Conservation (phyloP, 2,113 vertebrate species). For the Otus sunia region DNA sequence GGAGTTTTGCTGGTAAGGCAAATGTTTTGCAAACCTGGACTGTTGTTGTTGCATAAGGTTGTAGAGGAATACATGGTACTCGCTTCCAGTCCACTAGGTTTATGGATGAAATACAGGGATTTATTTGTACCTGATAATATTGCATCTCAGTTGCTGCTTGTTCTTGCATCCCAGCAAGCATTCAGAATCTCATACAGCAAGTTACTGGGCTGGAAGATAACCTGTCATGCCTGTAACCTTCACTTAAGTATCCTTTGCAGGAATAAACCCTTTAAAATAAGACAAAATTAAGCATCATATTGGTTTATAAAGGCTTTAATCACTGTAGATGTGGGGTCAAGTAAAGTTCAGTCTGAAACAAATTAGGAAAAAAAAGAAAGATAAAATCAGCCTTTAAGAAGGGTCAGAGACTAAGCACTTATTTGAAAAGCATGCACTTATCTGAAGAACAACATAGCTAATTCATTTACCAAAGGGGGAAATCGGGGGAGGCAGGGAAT, state of each 20-base stretch:
- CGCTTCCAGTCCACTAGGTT: background rate
- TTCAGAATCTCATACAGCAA: background rate
- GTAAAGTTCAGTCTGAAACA: constrained; percentile 24
- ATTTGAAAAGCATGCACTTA: background rate
- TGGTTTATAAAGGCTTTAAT: background rate
- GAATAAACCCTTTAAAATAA: background rate
- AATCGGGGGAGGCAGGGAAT: background rate
- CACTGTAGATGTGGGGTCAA: background rate
- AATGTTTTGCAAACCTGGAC: background rate
- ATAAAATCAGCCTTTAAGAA: background rate
- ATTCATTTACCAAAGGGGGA: background rate
- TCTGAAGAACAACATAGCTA: background rate
- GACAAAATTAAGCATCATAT: background rate
- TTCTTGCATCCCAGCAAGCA: background rate
- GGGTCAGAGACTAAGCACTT: background rate
- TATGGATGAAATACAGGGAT: background rate
- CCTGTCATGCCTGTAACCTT: background rate
- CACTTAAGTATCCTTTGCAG: background rate
- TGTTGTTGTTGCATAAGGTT: background rate
- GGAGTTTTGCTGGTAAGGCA: rapidly evolving
- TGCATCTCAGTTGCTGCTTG: background rate
- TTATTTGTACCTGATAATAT: background rate
- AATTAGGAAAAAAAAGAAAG: background rate
- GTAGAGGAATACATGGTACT: background rate
- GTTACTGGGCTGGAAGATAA: background rate